Percentiles rank a stretch among this genome's conserved stretches.
phyloP scores from a whole-genome alignment of 2,888 invertebrate species.

The Glaucopsyche alexis region DNA sequence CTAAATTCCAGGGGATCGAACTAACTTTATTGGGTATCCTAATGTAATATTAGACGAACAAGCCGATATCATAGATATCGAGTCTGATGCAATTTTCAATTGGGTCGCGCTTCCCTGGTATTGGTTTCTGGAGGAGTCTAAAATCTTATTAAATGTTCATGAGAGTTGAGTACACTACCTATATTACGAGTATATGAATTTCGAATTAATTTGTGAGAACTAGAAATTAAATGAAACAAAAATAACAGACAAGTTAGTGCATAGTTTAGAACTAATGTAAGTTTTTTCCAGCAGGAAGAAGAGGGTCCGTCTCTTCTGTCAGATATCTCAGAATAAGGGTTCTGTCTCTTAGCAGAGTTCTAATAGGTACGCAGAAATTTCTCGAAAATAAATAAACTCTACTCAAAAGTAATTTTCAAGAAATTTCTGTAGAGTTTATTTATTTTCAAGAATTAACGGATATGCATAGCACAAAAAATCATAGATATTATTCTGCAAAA shows the following conservation, averaged over 20 bases:
- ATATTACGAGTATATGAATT: background rate
- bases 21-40: background rate
- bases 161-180: background rate
- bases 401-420: no score
- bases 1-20: background rate
- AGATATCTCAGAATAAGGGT: no score
- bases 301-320: no score
- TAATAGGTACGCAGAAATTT: background rate
- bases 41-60: constrained; percentile 7
- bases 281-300: no score
- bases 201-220: no score
- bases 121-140: constrained; percentile 4
- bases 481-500: no score
- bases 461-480: no score
- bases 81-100: constrained; percentile 13
- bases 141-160: constrained; percentile 3
- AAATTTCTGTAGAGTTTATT: no score
- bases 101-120: background rate
- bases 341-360: no score
- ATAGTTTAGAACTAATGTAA: no score
- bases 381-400: background rate
- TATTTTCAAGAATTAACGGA: no score
- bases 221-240: background rate
- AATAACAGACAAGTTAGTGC: background rate
- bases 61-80: background rate